phyloP scores from a whole-genome alignment of 2,888 invertebrate species.

The Melanostoma mellinum region DNA sequence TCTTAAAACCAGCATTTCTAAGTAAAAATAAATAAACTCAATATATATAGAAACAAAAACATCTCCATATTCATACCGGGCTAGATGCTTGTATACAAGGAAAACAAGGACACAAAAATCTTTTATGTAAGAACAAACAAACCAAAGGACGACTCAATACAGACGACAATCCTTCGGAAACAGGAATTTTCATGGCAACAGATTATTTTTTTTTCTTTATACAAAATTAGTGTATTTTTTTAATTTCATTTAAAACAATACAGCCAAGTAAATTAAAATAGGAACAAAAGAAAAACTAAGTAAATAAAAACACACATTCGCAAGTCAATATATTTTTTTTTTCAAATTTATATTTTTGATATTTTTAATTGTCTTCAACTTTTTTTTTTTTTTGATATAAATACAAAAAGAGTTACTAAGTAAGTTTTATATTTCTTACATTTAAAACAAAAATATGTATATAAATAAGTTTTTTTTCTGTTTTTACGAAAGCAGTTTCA shows the following conservation, averaged over 20 bases:
- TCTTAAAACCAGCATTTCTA: slow-evolving; percentile 56
- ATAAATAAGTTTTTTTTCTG: slow-evolving; percentile 5
- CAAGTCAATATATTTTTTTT: slow-evolving; percentile 59
- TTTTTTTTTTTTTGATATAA: slow-evolving; percentile 36
- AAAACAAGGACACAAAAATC: slow-evolving; percentile 57
- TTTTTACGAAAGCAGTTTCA: slow-evolving; percentile 47
- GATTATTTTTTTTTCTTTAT: slow-evolving; percentile 35
- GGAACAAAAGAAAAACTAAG: slow-evolving; percentile 43
- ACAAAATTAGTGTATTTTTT: slow-evolving; percentile 34
- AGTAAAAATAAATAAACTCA: slow-evolving; percentile 13
- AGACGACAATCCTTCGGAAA: slow-evolving; percentile 53
- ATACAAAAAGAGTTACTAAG: slow-evolving; percentile 58
- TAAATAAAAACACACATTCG: slow-evolving; percentile 71
- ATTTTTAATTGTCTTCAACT: slow-evolving; percentile 40
- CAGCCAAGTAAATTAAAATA: slow-evolving; percentile 56
- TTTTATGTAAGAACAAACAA: slow-evolving; percentile 55
- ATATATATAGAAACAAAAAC: slow-evolving; percentile 43
- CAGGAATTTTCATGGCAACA: slow-evolving; percentile 64
- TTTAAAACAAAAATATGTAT: slow-evolving; percentile 13
- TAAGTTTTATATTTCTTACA: slow-evolving; percentile 57
- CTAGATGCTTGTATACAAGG: slow-evolving; percentile 62
- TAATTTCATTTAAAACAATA: slow-evolving; percentile 47
- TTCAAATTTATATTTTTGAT: slow-evolving; percentile 54
- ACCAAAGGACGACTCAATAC: slow-evolving; percentile 59
- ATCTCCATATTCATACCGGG: slow-evolving; percentile 66